phyloP scores from a whole-genome alignment of 1,140 invertebrate species.

The Prorops nasuta region DNA sequence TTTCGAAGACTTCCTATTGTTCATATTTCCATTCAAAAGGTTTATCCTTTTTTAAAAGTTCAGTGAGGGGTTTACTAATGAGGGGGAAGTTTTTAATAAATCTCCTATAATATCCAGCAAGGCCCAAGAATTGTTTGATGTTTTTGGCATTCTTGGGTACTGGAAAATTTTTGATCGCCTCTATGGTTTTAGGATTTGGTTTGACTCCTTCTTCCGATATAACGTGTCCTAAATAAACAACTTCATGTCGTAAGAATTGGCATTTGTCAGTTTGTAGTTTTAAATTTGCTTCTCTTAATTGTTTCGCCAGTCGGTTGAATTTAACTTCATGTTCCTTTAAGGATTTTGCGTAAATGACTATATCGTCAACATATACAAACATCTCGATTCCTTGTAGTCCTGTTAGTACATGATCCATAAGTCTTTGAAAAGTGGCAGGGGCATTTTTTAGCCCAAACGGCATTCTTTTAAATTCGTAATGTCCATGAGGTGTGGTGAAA shows the following conservation, averaged over 20 bases:
- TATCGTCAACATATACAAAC: conserved; percentile 28
- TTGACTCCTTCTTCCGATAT: neutral
- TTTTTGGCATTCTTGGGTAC: neutral
- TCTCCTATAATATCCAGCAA: no score
- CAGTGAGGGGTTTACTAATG: neutral
- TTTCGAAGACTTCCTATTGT: neutral
- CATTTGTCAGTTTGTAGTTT: neutral
- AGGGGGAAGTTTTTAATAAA: neutral
- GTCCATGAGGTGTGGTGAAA: conserved; percentile 37
- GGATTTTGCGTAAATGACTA: conserved; percentile 14
- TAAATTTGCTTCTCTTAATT: neutral
- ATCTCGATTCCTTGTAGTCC: conserved; percentile 17
- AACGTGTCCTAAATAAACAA: conserved; percentile 1
- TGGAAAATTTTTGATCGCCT: neutral
- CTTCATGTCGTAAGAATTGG: neutral
- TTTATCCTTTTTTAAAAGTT: neutral
- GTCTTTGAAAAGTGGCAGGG: conserved; percentile 38
- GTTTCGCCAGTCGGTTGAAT: neutral
- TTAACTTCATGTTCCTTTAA: neutral
- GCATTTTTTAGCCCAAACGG: conserved; percentile 33
- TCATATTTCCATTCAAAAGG: neutral
- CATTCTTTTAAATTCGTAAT: conserved; percentile 31
- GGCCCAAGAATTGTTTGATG: no score
- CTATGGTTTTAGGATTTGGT: neutral
- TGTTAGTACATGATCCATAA: conserved; percentile 23